Conservation (phyloP, 2,888 invertebrate genomes). For the Athalia rosae region DNA sequence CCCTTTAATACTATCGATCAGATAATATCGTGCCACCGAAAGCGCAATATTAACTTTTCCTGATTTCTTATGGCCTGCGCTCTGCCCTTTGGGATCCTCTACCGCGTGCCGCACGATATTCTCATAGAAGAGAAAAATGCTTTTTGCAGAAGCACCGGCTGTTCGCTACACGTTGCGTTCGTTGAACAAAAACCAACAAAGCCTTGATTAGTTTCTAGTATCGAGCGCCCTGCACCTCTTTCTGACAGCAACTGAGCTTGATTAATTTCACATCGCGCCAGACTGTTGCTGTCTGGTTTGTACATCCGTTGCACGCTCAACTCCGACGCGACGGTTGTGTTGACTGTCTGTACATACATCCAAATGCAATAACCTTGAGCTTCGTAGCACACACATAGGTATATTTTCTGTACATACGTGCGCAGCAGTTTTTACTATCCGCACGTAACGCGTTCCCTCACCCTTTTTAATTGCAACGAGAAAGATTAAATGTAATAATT, state of each 20-base stretch:
- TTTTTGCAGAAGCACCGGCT: conserved; percentile 38
- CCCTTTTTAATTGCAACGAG: too few relatives aligned
- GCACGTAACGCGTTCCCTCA: too few relatives aligned
- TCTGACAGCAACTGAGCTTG: conserved; percentile 41
- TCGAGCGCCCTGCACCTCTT: conserved; percentile 38
- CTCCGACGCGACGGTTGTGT: conserved; percentile 11
- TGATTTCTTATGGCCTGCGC: conserved; percentile 31
- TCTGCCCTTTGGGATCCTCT: conserved; percentile 21
- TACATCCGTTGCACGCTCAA: conserved; percentile 35
- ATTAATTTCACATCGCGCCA: conserved; percentile 42
- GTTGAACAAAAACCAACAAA: conserved; percentile 37
- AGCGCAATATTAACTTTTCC: conserved; percentile 40
- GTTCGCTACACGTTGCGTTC: conserved; percentile 40
- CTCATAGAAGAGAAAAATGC: conserved; percentile 24
- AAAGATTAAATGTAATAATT: too few relatives aligned
- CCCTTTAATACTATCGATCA: conserved; percentile 11
- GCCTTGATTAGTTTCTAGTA: conserved; percentile 43
- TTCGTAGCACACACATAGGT: not conserved
- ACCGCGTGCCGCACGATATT: not conserved
- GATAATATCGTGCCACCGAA: conserved; percentile 22
- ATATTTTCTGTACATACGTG: not conserved
- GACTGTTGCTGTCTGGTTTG: conserved; percentile 28
- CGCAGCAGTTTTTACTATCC: not conserved
- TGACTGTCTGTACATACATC: conserved; percentile 6
- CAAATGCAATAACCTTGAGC: conserved; percentile 27